A percentile compares a stretch with the other conserved stretches of the same genome.
Evolutionary conservation across 2,113 vertebrate genomes (phyloP).

Genomic region (Paramisgurnus dabryanus): DNA sequence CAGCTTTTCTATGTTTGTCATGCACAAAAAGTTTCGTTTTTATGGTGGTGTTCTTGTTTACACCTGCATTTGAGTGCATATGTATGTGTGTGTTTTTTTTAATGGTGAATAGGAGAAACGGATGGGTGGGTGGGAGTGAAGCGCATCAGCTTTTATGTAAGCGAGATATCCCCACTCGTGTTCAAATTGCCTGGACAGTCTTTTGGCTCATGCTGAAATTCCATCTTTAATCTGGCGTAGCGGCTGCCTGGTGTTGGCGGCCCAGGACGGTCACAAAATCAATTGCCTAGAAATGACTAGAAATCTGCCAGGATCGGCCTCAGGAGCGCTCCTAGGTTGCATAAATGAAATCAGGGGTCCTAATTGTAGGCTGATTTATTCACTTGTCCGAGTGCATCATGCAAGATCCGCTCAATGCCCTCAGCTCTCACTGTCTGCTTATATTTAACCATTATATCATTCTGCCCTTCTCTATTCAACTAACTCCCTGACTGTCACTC

Average conservation of each 20-base stretch:
- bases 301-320: constrained; percentile 76
- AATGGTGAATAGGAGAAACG: background rate
- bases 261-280: constrained; percentile 77
- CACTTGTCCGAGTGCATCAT: constrained; percentile 74
- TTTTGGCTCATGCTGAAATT: constrained; percentile 71
- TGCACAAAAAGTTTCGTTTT: background rate
- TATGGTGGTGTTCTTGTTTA: constrained; percentile 4
- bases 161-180: constrained; percentile 64
- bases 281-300: constrained; percentile 81
- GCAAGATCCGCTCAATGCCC: constrained; percentile 60
- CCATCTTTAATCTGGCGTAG: constrained; percentile 74
- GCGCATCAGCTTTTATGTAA: background rate
- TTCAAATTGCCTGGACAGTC: constrained; percentile 72
- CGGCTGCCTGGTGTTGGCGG: constrained; percentile 66
- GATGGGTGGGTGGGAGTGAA: background rate
- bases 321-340: constrained; percentile 73
- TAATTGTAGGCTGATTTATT: constrained; percentile 82
- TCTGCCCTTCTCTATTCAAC: constrained; percentile 10
- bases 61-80: constrained; percentile 23
- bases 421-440: constrained; percentile 65
- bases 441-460: constrained; percentile 69
- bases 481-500: constrained; percentile 29
- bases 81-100: background rate
- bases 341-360: constrained; percentile 78
- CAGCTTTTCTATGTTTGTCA: background rate